These are phyloP conservation scores for Bombyx huttoni DNA, from an alignment of 2,888 invertebrate species.

Conservation along the genomic window DNA sequence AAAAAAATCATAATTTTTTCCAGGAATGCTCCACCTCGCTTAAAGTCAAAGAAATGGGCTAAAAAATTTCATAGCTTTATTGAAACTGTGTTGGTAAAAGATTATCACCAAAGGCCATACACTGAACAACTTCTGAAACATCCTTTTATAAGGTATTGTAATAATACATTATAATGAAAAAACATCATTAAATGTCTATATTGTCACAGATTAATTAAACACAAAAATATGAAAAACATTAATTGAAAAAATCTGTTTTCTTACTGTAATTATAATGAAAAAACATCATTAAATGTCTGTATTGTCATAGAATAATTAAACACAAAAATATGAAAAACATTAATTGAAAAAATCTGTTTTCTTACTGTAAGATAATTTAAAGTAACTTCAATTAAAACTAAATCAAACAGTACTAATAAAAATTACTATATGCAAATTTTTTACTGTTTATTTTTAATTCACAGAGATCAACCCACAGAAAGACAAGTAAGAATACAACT, in stretches of 20 bases:
- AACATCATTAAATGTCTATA: too few relatives aligned
- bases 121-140: conserved; percentile 98
- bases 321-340: background rate
- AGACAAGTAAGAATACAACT: conserved; percentile 97
- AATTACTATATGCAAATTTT: too few relatives aligned
- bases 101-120: conserved; percentile 98
- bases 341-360: background rate
- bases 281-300: too few relatives aligned
- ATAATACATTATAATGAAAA: background rate
- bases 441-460: conserved; percentile 2
- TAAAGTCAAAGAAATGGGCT: conserved; percentile 98
- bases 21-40: conserved; percentile 95
- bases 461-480: conserved; percentile 96
- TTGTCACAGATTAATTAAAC: too few relatives aligned
- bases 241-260: background rate
- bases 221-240: background rate
- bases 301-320: too few relatives aligned
- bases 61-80: conserved; percentile 98
- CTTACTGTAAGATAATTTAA: too few relatives aligned
- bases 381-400: too few relatives aligned
- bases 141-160: conserved; percentile 84
- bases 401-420: too few relatives aligned
- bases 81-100: conserved; percentile 98
- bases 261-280: too few relatives aligned
- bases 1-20: conserved; percentile 9